phyloP scores from a whole-genome alignment of 2,113 vertebrate species.

The Macaca mulatta region DNA sequence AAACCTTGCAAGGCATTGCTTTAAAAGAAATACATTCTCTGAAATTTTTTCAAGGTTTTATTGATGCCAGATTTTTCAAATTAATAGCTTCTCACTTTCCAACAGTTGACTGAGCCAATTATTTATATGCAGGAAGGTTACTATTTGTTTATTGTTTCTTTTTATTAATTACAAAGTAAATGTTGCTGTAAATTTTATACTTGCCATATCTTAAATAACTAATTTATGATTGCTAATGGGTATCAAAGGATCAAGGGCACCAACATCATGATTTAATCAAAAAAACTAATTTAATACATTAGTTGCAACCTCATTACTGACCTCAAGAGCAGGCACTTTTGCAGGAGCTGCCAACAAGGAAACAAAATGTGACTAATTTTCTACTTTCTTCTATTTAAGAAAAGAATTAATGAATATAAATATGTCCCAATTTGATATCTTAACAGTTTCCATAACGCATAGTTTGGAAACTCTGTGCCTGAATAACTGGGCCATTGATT shows the following conservation, averaged over 20 bases:
- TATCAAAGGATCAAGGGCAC: slow-evolving; percentile 46
- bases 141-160: not conserved
- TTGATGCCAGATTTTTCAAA: not conserved
- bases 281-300: slow-evolving; percentile 29
- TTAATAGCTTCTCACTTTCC: not conserved
- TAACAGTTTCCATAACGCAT: slow-evolving; percentile 26
- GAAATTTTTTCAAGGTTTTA: not conserved
- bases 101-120: not conserved
- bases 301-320: not conserved
- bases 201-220: not conserved
- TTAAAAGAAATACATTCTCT: not conserved
- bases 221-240: slow-evolving; percentile 26
- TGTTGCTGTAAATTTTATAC: not conserved
- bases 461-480: slow-evolving; percentile 21
- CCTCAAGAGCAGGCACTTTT: slow-evolving; percentile 14
- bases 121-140: not conserved
- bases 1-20: not conserved
- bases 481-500: slow-evolving; percentile 63
- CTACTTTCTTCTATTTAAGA: slow-evolving; percentile 26
- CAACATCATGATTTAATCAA: slow-evolving; percentile 39
- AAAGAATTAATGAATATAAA: slow-evolving; percentile 60
- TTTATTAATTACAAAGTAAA: slow-evolving; percentile 32
- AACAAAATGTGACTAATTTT: slow-evolving; percentile 53
- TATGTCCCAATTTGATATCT: slow-evolving; percentile 40
- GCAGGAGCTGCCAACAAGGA: not conserved